Evolutionary conservation across 2,888 invertebrate genomes (phyloP), one percentile per base, ranked within the genome.

Genomic region (Agrotis clavis): DNA sequence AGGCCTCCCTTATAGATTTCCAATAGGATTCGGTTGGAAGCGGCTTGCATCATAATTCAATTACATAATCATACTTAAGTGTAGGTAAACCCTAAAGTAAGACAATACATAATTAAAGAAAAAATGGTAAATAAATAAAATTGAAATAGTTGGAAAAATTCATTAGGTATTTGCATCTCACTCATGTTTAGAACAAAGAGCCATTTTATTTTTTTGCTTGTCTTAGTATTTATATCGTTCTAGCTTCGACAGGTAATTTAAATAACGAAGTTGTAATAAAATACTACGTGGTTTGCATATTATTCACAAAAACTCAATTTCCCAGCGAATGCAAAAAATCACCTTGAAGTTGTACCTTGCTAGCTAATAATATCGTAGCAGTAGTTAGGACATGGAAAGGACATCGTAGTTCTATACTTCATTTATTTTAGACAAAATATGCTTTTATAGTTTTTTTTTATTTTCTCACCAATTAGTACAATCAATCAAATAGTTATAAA

Each of bases 301-400:
- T 73, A 59, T 41, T 35, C 2, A 48, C 54, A 80, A 77, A 74
- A 74, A 63, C 19, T 25, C 11, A 67, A 74, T 67, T 80, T 77
- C 60, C 66, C 50, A 57, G n/a, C 21, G 50, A 35, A 13, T 30
- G 30, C 67, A 81, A 75, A 81, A 82, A 75, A 60, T 60, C 30
- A 79, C 81, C 79, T 81, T 81, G 59, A 59, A 54, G 25, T 35
- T 1, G 5, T 35, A 57, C 35, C 9, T n/a, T 18, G 1, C 18
- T 41, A 4, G 45, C 25, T 25, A 25, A 25, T 25, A 25, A 25
- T 61, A 56, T 19, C 11, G 13, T 30, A 25, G 51, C 4, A 6
- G 25, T 14, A 6, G 21, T 14, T 35, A 71, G 82, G 82, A 62
- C 82, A 56, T 48, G 9, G 19, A 77, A 67, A 81, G 82, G 82